Evolutionary conservation across 2,888 invertebrate species (phyloP).

Genomic region (Apodemia mormo): DNA sequence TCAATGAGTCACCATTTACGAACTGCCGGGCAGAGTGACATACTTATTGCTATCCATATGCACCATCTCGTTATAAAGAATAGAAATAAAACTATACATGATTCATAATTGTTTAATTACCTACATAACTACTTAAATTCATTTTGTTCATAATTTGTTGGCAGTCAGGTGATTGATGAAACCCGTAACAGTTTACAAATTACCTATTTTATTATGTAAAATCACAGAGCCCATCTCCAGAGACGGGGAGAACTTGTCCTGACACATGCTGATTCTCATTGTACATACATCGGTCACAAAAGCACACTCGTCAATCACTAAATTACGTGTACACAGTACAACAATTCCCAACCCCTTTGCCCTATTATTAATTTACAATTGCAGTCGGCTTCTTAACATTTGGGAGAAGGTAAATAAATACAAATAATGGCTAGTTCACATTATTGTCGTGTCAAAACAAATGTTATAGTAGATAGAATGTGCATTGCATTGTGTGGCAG

Average conservation of each 20-base stretch:
- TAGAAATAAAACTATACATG: constrained; percentile 16
- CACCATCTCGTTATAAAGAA: neutral
- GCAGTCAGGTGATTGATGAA: constrained; percentile 18
- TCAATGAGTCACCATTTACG: too few relatives aligned
- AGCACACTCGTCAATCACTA: neutral
- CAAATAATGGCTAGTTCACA: neutral
- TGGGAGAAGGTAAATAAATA: neutral
- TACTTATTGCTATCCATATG: too few relatives aligned
- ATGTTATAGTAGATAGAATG: too few relatives aligned
- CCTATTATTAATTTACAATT: neutral
- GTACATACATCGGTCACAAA: neutral
- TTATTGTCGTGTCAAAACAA: too few relatives aligned
- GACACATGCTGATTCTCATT: neutral
- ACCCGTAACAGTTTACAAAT: constrained; percentile 23
- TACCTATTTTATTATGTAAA: neutral
- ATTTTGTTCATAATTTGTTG: constrained; percentile 24
- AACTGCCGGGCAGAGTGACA: too few relatives aligned
- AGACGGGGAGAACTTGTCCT: neutral
- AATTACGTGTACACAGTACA: neutral
- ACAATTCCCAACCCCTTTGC: neutral
- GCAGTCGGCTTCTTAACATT: neutral
- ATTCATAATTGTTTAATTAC: constrained; percentile 5
- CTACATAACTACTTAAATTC: constrained; percentile 20
- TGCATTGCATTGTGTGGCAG: too few relatives aligned
- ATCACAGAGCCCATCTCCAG: constrained; percentile 12